Conservation (phyloP, 2,888 invertebrate genomes). For the Chloromyia formosa region DNA sequence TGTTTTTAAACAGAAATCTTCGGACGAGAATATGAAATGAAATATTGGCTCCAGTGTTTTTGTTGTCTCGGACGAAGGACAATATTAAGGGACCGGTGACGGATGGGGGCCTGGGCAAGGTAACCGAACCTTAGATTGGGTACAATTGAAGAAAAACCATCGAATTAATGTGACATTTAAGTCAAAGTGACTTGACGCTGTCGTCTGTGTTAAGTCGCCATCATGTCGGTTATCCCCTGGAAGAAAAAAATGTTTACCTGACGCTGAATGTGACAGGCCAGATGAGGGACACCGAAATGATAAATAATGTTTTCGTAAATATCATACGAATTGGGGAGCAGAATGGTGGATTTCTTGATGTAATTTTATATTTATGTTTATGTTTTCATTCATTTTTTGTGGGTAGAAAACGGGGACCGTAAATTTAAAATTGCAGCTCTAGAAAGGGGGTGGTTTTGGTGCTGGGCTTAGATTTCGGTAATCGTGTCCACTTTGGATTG, state of each 20-base stretch:
- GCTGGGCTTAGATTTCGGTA: too few relatives aligned
- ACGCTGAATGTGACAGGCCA: constrained; percentile 15
- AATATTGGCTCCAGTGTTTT: constrained; percentile 13
- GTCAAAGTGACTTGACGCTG: constrained; percentile 19
- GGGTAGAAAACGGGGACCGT: too few relatives aligned
- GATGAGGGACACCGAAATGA: constrained; percentile 21
- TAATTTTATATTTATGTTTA: background rate
- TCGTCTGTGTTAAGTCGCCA: background rate
- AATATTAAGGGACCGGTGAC: constrained; percentile 2
- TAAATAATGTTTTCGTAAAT: constrained; percentile 17
- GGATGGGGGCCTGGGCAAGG: background rate
- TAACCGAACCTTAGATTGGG: background rate
- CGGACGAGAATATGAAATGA: constrained; percentile 5
- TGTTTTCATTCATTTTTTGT: too few relatives aligned
- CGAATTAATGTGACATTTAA: constrained; percentile 37
- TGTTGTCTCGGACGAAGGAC: background rate
- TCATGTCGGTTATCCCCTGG: background rate
- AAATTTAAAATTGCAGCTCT: too few relatives aligned
- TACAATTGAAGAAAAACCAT: background rate
- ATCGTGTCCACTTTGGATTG: too few relatives aligned
- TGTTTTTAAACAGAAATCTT: constrained; percentile 10
- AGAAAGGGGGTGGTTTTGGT: too few relatives aligned
- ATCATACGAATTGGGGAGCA: background rate
- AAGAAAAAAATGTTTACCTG: constrained; percentile 8
- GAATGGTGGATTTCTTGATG: background rate